Evolutionary conservation across 35 echinoderm and acorn worm species (phyloP).

Genomic region (Acanthaster planci): DNA sequence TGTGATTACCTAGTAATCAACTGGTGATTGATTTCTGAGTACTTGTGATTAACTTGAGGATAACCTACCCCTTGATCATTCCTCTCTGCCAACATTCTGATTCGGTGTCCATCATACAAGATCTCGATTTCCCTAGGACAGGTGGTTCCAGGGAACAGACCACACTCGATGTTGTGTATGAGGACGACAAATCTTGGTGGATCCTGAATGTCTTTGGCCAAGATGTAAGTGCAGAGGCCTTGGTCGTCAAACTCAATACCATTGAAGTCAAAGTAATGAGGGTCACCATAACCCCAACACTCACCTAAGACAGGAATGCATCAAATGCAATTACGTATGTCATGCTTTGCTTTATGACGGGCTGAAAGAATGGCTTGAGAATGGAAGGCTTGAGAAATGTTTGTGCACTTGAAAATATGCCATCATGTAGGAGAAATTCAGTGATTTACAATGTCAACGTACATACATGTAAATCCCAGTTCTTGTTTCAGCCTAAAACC

Average conservation of each 20-base stretch:
- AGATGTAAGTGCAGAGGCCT: slow-evolving; percentile 86
- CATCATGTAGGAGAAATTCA: no score
- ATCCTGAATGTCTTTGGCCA: slow-evolving; percentile 54
- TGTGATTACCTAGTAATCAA: no score
- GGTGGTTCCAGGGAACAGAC: slow-evolving; percentile 64
- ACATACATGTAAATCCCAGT: no score
- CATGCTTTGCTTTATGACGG: no score
- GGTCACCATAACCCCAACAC: slow-evolving; percentile 89
- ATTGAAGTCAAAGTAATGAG: slow-evolving; percentile 87
- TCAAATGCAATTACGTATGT: no score
- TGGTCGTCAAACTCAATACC: slow-evolving; percentile 83
- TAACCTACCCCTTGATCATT: slow-evolving; percentile 32
- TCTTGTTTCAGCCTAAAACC: no score
- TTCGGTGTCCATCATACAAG: background rate
- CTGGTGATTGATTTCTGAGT: slow-evolving; percentile 15
- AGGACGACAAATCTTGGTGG: slow-evolving; percentile 61
- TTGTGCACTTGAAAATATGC: no score
- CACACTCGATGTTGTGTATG: slow-evolving; percentile 78
- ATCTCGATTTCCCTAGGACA: slow-evolving; percentile 54
- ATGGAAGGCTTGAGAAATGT: no score
- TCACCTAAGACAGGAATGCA: slow-evolving; percentile 46
- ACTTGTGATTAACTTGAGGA: background rate
- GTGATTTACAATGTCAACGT: no score
- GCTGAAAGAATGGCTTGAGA: no score
- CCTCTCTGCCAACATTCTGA: slow-evolving; percentile 10